A percentile compares a stretch with the other conserved stretches of the same genome.
phyloP scores from a whole-genome alignment of 2,888 invertebrate genomes.

The Leptopterna dolabrata region DNA sequence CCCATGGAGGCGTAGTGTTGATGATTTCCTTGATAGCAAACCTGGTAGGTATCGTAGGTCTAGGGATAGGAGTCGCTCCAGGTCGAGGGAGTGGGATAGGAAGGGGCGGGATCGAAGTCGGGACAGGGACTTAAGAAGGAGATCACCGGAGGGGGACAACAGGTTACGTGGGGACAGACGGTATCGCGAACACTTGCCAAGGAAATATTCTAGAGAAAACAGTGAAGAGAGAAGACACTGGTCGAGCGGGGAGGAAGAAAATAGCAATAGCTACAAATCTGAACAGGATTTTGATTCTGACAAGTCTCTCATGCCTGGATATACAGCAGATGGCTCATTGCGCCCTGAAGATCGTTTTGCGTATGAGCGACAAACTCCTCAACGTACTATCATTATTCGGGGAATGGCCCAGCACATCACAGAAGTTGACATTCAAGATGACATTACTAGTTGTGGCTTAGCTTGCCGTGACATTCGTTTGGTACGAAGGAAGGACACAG shows the following conservation, averaged over 20 bases:
- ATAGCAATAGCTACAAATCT: conserved; percentile 53
- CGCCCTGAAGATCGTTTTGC: conserved; percentile 61
- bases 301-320: conserved; percentile 33
- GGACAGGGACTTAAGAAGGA: conserved; percentile 45
- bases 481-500: conserved; percentile 86
- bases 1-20: conserved; percentile 61
- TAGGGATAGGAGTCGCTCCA: conserved; percentile 60
- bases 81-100: conserved; percentile 62
- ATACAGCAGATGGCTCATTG: conserved; percentile 51
- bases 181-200: conserved; percentile 27
- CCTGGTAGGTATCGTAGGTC: conserved; percentile 60
- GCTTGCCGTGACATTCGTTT: conserved; percentile 84
- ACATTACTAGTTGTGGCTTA: conserved; percentile 79
- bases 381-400: conserved; percentile 80
- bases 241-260: conserved; percentile 58
- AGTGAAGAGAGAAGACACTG: conserved; percentile 55
- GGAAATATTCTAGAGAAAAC: conserved; percentile 49
- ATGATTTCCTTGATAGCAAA: conserved; percentile 61
- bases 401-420: conserved; percentile 80
- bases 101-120: conserved; percentile 62
- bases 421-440: conserved; percentile 84
- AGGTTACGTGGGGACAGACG: conserved; percentile 35
- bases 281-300: conserved; percentile 56
- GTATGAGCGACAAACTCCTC: conserved; percentile 73
- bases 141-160: conserved; percentile 20